phyloP scores from a whole-genome alignment of 30 jellyfish, hydroid and myxozoan species.

The Haliclystus octoradiatus region DNA sequence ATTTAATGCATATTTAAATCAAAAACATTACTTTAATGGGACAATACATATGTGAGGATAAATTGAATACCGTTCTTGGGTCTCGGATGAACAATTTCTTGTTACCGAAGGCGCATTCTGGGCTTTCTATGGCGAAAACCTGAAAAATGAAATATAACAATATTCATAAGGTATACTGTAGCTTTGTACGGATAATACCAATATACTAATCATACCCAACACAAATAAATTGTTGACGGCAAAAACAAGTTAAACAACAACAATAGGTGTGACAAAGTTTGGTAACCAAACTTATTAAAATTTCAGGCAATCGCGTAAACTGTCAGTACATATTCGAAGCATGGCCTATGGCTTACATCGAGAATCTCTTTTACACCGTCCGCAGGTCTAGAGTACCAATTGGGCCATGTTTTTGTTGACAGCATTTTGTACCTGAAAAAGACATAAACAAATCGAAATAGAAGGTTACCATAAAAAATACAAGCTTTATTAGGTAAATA shows the following conservation, averaged over 20 bases:
- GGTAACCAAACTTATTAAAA: too few relatives aligned
- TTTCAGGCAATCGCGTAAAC: too few relatives aligned
- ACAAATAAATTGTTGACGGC: too few relatives aligned
- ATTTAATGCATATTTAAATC: not conserved
- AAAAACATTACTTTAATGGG: not conserved
- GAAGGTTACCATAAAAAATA: too few relatives aligned
- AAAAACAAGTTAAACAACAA: too few relatives aligned
- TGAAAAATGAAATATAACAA: conserved; percentile 5
- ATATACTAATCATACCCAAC: too few relatives aligned
- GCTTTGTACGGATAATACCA: too few relatives aligned
- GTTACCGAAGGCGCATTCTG: conserved; percentile 84
- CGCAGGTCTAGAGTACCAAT: conserved; percentile 40
- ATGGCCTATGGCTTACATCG: too few relatives aligned
- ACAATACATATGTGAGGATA: not conserved
- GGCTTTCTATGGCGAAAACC: conserved; percentile 50
- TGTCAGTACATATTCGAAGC: too few relatives aligned
- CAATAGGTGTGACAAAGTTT: too few relatives aligned
- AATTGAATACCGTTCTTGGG: conserved; percentile 76
- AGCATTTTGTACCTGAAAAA: conserved; percentile 73
- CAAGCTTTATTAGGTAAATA: not conserved
- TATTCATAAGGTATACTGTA: too few relatives aligned
- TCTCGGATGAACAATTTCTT: conserved; percentile 82
- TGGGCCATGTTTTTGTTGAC: conserved; percentile 77
- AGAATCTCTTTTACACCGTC: conserved; percentile 71
- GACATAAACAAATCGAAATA: not conserved